A percentile compares a stretch with the other conserved stretches of the same genome.
Conservation (phyloP, 92 coral and sea anemone species). For the Diadumene lineata region DNA sequence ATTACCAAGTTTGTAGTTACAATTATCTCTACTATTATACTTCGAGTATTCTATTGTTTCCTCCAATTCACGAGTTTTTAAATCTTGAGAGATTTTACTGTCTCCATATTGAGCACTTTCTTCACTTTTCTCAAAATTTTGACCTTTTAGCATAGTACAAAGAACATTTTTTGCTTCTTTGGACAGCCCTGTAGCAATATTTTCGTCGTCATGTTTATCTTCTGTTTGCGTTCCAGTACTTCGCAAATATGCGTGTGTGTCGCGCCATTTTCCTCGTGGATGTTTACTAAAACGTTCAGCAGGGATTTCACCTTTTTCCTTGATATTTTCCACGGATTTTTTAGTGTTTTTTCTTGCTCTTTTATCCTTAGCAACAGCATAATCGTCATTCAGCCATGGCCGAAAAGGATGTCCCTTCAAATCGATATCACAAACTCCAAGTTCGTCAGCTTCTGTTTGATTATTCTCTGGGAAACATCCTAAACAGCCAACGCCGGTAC, state of each 20-base stretch:
- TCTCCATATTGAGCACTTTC: background rate
- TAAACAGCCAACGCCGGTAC: slow-evolving; percentile 90
- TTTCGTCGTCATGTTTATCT: slow-evolving; percentile 14
- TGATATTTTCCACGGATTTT: background rate
- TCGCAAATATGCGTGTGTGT: background rate
- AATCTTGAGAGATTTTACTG: background rate
- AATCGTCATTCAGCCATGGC: slow-evolving; percentile 46
- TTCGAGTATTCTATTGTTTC: slow-evolving; percentile 26
- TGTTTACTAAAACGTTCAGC: background rate
- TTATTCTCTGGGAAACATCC: slow-evolving; percentile 90
- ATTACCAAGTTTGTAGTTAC: slow-evolving; percentile 2
- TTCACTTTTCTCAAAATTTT: background rate
- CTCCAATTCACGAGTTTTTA: slow-evolving; percentile 24
- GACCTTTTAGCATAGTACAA: slow-evolving; percentile 15
- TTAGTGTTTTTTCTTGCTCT: slow-evolving; percentile 6
- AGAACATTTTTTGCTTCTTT: slow-evolving; percentile 25
- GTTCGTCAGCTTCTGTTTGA: slow-evolving; percentile 63
- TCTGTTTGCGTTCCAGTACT: slow-evolving; percentile 30
- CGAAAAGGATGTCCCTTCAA: slow-evolving; percentile 48
- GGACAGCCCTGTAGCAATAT: slow-evolving; percentile 15
- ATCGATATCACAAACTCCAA: slow-evolving; percentile 70
- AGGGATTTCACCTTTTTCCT: background rate
- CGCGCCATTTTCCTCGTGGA: background rate
- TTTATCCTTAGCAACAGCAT: slow-evolving; percentile 38
- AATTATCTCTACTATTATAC: slow-evolving; percentile 15